phyloP scores from a whole-genome alignment of 2,888 invertebrate species.

The Drosophila pseudotakahashii region DNA sequence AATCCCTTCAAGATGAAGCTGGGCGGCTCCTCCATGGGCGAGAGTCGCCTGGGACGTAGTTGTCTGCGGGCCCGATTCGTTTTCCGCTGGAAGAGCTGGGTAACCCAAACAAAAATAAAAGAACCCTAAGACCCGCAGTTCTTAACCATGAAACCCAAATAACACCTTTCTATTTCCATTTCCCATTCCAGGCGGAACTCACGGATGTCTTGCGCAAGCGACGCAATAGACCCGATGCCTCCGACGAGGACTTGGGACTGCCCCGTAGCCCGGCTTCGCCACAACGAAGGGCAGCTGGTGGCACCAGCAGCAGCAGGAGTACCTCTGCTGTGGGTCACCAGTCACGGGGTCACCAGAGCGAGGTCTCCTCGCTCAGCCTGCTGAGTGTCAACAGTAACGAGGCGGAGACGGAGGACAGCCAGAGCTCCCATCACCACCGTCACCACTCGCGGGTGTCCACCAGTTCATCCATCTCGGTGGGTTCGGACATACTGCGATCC shows the following conservation, averaged over 20 bases:
- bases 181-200: conserved; percentile 88
- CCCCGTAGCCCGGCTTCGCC: conserved; percentile 91
- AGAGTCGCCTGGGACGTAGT: conserved; percentile 80
- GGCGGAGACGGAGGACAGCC: conserved; percentile 63
- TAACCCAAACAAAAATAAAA: conserved; percentile 49
- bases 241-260: conserved; percentile 90
- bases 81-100: conserved; percentile 84
- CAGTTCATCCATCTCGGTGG: conserved; percentile 60
- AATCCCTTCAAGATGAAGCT: conserved; percentile 83
- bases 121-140: neutral
- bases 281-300: conserved; percentile 84
- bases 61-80: conserved; percentile 81
- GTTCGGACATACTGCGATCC: conserved; percentile 67
- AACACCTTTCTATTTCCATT: neutral
- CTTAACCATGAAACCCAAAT: neutral
- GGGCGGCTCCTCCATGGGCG: conserved; percentile 65
- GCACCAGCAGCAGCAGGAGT: conserved; percentile 37
- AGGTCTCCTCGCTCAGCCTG: conserved; percentile 85
- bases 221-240: conserved; percentile 89
- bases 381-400: conserved; percentile 90
- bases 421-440: conserved; percentile 55
- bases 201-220: conserved; percentile 89
- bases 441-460: conserved; percentile 57
- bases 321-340: conserved; percentile 23
- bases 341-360: conserved; percentile 46